phyloP scores from a whole-genome alignment of 2,113 vertebrate species.

The Saccopteryx bilineata region DNA sequence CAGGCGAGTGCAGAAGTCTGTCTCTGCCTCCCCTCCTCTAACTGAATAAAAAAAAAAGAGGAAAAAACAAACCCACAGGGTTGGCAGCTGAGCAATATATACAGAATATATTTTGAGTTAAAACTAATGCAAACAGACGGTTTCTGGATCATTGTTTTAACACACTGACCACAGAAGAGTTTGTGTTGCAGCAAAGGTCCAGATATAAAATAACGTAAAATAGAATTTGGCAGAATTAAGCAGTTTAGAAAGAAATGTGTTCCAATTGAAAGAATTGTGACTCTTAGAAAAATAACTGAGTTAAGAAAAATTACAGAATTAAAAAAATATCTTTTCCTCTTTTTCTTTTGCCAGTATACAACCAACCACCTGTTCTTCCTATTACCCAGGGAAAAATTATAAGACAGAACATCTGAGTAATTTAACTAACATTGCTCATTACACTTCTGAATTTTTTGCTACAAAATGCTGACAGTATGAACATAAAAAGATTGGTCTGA shows the following conservation, averaged over 20 bases:
- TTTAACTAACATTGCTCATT: conserved; percentile 56
- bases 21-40: too few relatives aligned
- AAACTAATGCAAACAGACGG: conserved; percentile 64
- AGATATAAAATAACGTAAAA: conserved; percentile 49
- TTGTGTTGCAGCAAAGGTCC: conserved; percentile 56
- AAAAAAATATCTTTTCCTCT: neutral
- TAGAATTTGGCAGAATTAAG: conserved; percentile 78
- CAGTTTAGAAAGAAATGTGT: conserved; percentile 20
- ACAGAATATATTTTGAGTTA: conserved; percentile 59
- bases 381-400: neutral
- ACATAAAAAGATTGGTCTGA: neutral
- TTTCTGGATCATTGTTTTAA: conserved; percentile 65
- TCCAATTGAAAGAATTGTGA: conserved; percentile 38
- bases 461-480: neutral
- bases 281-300: conserved; percentile 43
- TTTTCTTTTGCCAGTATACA: conserved; percentile 1
- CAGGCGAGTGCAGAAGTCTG: too few relatives aligned
- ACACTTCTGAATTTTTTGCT: neutral
- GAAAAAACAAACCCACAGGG: neutral
- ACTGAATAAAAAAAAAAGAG: too few relatives aligned
- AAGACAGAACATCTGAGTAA: conserved; percentile 63
- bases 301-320: conserved; percentile 31
- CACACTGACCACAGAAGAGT: conserved; percentile 75
- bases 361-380: conserved; percentile 41
- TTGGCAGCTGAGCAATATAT: conserved; percentile 6